Base-by-base conservation (phyloP, 2,888 invertebrate genomes). In the Petrolisthes cinctipes region DNA sequence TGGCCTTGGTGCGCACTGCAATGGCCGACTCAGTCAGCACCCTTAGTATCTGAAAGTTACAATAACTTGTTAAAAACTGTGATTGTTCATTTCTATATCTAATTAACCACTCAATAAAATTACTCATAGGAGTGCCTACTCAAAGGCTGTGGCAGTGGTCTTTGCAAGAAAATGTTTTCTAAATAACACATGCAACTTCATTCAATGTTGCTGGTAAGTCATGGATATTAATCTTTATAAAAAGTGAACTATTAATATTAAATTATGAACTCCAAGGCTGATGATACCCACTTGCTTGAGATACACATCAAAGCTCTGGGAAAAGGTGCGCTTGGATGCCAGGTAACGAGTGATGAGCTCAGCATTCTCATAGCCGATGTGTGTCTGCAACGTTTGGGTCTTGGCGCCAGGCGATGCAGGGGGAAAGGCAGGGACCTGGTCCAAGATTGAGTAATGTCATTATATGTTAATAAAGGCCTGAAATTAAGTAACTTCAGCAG, bases 311-410 rank as follows among this genome's bases (percentile, higher is more conserved):
- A 99, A 99, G 92, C 98, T 98, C 92, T 98, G 98, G 89, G 98
- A 98, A 93, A 99, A 99, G 83, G 98, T 97, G 92, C 99, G 94
- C 93, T 98, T 98, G n/a, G 98, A 98, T 14, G 99, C 98, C 91
- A 99, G 94, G 93, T 97, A 97, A 93, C 97, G 96, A 80, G 97
- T 96, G 92, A 98, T 97, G 90, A 98, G 94, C 93, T 97, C 97
- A 37, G 98, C 98, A 92, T 97, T 97, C 92, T 96, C 95, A 92
- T 97, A 97, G 93, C 97, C 97, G 91, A 97, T 97, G 93, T 97
- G 97, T 6, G 97, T 97, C 93, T 97, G 97, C 92, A 97, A 95
- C 90, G 97, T 96, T 93, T 97, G 96, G 85, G 96, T 95, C 92
- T 96, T 95, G 91, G 95, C 95, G 71, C 96, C 96, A 82, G 95